Percentiles rank a stretch among this genome's conserved stretches.
Conservation (phyloP, 2,888 invertebrate species). For the Fissipunctia ypsillon region DNA sequence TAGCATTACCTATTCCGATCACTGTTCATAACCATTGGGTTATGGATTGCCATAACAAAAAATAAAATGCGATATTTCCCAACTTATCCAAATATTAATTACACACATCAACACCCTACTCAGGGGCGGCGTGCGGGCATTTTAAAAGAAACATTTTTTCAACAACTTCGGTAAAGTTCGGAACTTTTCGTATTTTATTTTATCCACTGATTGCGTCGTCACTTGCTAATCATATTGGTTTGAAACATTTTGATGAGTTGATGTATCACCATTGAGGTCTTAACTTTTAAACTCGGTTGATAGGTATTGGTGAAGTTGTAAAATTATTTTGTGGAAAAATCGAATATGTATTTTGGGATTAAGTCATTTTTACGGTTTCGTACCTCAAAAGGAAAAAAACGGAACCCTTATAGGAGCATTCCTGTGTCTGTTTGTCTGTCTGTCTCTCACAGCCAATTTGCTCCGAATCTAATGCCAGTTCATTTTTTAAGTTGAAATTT, state of each 20-base stretch:
- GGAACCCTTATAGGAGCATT: no score
- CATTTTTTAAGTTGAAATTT: no score
- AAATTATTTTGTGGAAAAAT: slow-evolving; percentile 24
- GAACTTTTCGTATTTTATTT: slow-evolving; percentile 65
- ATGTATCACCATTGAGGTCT: slow-evolving; percentile 35
- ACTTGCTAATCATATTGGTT: slow-evolving; percentile 56
- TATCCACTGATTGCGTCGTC: slow-evolving; percentile 55
- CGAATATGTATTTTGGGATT: background rate
- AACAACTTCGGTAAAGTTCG: slow-evolving; percentile 57
- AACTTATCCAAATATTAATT: slow-evolving; percentile 35
- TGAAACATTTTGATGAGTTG: slow-evolving; percentile 49
- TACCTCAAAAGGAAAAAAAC: no score
- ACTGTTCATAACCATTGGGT: no score
- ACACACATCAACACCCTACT: slow-evolving; percentile 45
- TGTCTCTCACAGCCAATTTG: no score
- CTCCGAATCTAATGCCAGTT: no score
- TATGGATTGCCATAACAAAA: no score
- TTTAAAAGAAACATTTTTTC: slow-evolving; percentile 68
- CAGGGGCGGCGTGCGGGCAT: slow-evolving; percentile 63
- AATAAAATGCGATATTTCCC: background rate
- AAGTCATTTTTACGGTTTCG: background rate
- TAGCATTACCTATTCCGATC: no score
- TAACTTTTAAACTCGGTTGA: slow-evolving; percentile 32
- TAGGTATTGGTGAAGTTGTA: slow-evolving; percentile 11
- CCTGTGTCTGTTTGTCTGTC: no score